Evolutionary conservation across 1,140 invertebrate genomes (phyloP).

Genomic region (Fopius arisanus): DNA sequence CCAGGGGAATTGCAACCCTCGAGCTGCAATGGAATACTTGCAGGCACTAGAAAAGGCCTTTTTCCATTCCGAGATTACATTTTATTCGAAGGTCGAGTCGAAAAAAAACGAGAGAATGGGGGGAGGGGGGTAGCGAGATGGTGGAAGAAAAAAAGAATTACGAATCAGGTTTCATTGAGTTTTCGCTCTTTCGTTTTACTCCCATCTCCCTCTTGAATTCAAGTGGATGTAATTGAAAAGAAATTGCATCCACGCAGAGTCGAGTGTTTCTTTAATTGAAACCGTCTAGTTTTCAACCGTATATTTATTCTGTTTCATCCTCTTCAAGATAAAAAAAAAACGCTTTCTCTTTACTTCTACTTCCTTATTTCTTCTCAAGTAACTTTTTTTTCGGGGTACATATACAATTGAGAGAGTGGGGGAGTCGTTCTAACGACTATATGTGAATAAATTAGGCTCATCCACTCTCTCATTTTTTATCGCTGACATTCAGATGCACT

Average conservation of each 20-base stretch:
- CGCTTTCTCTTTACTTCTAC: not conserved
- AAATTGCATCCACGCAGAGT: slow-evolving; percentile 32
- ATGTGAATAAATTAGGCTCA: not conserved
- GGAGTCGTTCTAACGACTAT: not conserved
- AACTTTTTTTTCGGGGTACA: not conserved
- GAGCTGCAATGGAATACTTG: not conserved
- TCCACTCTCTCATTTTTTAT: not conserved
- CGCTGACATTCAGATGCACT: not conserved
- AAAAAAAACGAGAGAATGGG: not conserved
- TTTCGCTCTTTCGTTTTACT: slow-evolving; percentile 14
- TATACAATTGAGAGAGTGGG: not conserved
- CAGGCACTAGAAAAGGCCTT: slow-evolving; percentile 10
- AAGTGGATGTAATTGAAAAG: slow-evolving; percentile 35
- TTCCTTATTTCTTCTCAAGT: not conserved
- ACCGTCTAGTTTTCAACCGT: not conserved
- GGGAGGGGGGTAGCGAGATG: not conserved
- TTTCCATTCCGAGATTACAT: slow-evolving; percentile 26
- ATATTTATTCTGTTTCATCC: not conserved
- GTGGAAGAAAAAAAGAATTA: slow-evolving; percentile 21
- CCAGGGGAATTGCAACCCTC: not conserved
- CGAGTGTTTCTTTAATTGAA: slow-evolving; percentile 33
- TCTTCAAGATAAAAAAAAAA: not conserved
- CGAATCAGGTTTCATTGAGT: slow-evolving; percentile 21
- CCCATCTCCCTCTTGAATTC: slow-evolving; percentile 9
- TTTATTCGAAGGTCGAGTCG: slow-evolving; percentile 7